Conservation (phyloP, 2,113 vertebrate genomes). For the Chamaetylas fuelleborni region DNA sequence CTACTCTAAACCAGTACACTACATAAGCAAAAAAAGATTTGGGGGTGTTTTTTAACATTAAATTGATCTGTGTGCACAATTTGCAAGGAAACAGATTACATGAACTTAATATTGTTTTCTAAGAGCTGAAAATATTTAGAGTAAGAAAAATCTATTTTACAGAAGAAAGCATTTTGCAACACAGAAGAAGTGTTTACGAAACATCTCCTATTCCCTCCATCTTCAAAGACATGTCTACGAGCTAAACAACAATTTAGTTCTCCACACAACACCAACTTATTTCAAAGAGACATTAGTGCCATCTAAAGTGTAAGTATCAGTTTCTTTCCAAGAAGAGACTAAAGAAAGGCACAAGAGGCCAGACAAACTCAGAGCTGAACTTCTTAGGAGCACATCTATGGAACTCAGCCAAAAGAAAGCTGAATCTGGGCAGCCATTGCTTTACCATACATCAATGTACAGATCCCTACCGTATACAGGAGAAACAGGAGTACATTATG, state of each 20-base stretch:
- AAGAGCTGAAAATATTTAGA: not conserved
- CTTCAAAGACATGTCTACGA: not conserved
- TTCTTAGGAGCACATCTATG: not conserved
- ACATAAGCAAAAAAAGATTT: not conserved
- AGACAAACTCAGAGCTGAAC: not conserved
- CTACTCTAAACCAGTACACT: not conserved
- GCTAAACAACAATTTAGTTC: not conserved
- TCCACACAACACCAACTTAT: not conserved
- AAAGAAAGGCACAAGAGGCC: not conserved
- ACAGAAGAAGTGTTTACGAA: not conserved
- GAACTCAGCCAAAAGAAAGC: not conserved
- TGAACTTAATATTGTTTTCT: not conserved
- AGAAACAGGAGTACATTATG: not conserved
- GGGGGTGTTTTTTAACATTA: not conserved
- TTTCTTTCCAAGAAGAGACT: not conserved
- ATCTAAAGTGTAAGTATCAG: not conserved
- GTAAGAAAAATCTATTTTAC: not conserved
- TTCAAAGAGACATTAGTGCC: not conserved
- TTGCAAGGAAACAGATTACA: not conserved
- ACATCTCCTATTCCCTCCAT: not conserved
- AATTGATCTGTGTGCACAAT: not conserved
- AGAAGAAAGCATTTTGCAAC: not conserved
- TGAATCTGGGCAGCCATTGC: not conserved
- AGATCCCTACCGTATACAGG: not conserved
- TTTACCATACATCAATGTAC: rapidly evolving